A percentile compares a stretch with the other conserved stretches of the same genome.
Conservation (phyloP, 2,113 vertebrate species). For the Platichthys stellatus region DNA sequence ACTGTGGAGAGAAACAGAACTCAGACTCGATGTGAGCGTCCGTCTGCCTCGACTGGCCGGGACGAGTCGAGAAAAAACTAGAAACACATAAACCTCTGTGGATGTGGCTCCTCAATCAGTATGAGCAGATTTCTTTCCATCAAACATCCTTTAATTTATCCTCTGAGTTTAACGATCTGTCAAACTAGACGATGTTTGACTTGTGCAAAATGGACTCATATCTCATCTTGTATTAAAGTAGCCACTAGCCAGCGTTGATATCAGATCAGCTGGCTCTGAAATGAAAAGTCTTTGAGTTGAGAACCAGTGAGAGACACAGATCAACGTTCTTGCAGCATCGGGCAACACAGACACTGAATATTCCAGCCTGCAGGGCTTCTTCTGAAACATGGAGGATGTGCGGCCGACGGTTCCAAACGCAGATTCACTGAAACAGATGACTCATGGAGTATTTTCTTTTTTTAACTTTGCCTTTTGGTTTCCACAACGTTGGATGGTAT, state of each 20-base stretch:
- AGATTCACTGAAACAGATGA: conserved; percentile 37
- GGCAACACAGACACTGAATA: conserved; percentile 31
- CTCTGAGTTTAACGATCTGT: conserved; percentile 20
- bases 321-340: conserved; percentile 44
- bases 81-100: too few relatives aligned
- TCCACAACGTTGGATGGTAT: conserved; percentile 49
- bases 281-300: neutral
- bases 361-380: conserved; percentile 14
- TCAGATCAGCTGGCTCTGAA: neutral
- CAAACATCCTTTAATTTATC: conserved; percentile 20
- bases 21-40: too few relatives aligned
- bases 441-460: conserved; percentile 49
- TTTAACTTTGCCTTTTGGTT: conserved; percentile 48
- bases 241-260: neutral
- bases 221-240: neutral
- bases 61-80: neutral
- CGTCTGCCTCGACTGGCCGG: too few relatives aligned
- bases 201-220: conserved; percentile 1
- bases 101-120: neutral
- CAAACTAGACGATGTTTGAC: conserved; percentile 1
- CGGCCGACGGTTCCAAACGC: conserved; percentile 22
- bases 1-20: too few relatives aligned
- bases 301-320: conserved; percentile 16
- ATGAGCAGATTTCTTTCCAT: neutral
- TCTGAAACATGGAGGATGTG: conserved; percentile 23